These are phyloP conservation scores for Microplitis demolitor DNA, from an alignment of 1,140 invertebrate species.

Conservation along the genomic window DNA sequence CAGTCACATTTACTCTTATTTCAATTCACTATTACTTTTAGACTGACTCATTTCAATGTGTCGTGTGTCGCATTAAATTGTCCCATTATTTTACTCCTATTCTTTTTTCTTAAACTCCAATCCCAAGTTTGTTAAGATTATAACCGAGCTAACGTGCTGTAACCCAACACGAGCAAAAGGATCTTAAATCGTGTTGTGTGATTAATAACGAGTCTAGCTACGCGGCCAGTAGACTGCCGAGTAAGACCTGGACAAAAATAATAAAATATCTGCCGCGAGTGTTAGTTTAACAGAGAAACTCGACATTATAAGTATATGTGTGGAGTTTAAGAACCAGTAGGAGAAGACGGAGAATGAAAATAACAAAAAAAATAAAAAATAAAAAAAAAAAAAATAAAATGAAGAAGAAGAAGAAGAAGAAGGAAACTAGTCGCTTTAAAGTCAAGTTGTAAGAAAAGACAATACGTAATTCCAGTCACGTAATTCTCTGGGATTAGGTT, in stretches of 20 bases:
- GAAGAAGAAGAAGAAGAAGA: neutral
- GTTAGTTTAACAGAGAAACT: neutral
- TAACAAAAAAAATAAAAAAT: neutral
- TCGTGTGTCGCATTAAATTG: no score
- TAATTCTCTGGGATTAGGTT: neutral
- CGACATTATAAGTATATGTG: constrained; percentile 6
- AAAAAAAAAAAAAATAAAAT: neutral
- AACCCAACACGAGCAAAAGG: neutral
- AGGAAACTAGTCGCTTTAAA: constrained; percentile 15
- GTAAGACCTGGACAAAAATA: neutral
- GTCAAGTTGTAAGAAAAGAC: constrained; percentile 10
- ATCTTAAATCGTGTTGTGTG: constrained; percentile 31
- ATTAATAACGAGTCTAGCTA: constrained; percentile 36
- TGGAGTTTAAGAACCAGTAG: neutral
- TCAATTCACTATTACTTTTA: neutral
- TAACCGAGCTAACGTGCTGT: no score
- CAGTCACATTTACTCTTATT: neutral
- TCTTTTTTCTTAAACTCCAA: no score
- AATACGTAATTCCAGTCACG: neutral
- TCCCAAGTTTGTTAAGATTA: no score
- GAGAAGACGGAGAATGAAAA: neutral
- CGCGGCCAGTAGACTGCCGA: constrained; percentile 9
- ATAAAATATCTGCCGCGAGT: no score
- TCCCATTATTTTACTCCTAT: no score
- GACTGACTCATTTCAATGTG: no score